Evolutionary conservation across 2,888 invertebrate species (phyloP).

Genomic region (Melinaea marsaeus): DNA sequence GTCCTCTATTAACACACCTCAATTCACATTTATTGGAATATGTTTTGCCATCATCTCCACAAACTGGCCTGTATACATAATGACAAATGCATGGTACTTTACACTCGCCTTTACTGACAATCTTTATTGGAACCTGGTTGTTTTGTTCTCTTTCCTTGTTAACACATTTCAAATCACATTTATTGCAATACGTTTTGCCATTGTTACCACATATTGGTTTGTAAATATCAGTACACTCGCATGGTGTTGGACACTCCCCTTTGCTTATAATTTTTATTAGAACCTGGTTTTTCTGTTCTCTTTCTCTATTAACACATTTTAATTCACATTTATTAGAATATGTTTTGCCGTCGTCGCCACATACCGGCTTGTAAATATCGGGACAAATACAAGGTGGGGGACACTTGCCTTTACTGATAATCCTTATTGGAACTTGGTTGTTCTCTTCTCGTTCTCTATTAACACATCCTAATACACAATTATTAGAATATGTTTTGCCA

Average conservation of each 20-base stretch:
- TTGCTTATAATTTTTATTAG: constrained; percentile 20
- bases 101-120: constrained; percentile 21
- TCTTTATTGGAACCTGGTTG: constrained; percentile 7
- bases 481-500: constrained; percentile 8
- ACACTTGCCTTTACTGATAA: too few species aligned
- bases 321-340: constrained; percentile 70
- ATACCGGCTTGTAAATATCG: constrained; percentile 29
- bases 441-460: too few species aligned
- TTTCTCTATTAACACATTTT: constrained; percentile 27
- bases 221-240: constrained; percentile 30
- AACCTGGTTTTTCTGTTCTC: constrained; percentile 16
- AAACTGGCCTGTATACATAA: constrained; percentile 22
- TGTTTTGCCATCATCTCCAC: constrained; percentile 33
- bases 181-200: constrained; percentile 28
- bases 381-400: too few species aligned
- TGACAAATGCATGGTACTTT: constrained; percentile 24
- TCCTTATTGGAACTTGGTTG: too few species aligned
- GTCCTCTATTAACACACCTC: constrained; percentile 18
- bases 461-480: too few species aligned
- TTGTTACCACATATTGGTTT: constrained; percentile 32
- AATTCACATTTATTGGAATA: constrained; percentile 31
- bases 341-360: constrained; percentile 59
- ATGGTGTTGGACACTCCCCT: constrained; percentile 35
- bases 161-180: constrained; percentile 31
- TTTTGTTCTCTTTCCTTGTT: constrained; percentile 30